A percentile compares a stretch with the other conserved stretches of the same genome.
Conservation (phyloP, 2,888 invertebrate genomes). For the Anagyrus pseudococci region DNA sequence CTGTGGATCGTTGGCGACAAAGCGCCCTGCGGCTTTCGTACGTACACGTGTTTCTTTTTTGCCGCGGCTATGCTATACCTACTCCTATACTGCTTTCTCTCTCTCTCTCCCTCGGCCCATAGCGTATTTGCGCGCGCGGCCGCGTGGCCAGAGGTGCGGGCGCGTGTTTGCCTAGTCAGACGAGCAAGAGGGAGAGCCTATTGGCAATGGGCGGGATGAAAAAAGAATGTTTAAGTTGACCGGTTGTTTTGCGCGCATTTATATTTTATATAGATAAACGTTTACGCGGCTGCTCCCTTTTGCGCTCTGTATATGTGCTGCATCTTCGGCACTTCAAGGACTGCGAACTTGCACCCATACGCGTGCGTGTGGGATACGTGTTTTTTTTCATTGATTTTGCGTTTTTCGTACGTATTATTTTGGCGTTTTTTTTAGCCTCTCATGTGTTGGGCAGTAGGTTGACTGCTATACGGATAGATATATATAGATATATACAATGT, state of each 20-base stretch:
- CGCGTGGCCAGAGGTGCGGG: background rate
- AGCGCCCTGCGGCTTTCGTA: slow-evolving; percentile 35
- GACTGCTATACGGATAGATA: no score
- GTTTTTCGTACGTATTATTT: slow-evolving; percentile 16
- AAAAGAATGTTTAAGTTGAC: slow-evolving; percentile 30
- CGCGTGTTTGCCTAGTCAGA: background rate
- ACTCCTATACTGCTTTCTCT: no score
- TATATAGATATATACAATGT: no score
- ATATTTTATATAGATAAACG: slow-evolving; percentile 27
- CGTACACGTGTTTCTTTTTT: slow-evolving; percentile 31
- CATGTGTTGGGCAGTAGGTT: no score
- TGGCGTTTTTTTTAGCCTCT: no score
- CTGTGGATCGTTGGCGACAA: no score
- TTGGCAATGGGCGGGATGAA: background rate
- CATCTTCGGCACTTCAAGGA: no score
- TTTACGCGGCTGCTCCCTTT: slow-evolving; percentile 1
- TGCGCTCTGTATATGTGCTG: no score
- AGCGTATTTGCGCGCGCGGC: slow-evolving; percentile 6
- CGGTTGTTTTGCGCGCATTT: slow-evolving; percentile 29
- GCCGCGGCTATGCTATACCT: background rate
- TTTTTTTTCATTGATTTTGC: slow-evolving; percentile 17
- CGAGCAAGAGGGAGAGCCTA: no score
- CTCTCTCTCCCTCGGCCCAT: background rate
- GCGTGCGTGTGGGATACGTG: no score
- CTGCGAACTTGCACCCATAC: no score